Percentiles rank a stretch among this genome's conserved stretches.
Evolutionary conservation across 2,797 vertebrate species (phyloP).

Genomic region (Cossypha niveicapilla): DNA sequence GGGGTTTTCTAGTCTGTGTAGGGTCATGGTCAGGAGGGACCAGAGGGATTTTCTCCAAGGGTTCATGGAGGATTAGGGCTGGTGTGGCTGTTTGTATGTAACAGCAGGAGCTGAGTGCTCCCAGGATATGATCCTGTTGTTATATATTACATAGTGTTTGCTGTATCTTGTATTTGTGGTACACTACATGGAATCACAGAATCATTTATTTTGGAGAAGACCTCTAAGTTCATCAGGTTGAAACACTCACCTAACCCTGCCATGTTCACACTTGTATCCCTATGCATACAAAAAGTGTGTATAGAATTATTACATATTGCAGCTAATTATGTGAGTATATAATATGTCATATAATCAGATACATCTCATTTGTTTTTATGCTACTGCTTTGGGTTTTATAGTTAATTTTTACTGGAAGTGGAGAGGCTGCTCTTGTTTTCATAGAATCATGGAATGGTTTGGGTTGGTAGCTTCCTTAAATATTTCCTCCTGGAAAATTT

Average conservation of each 20-base stretch:
- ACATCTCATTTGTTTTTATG: background rate
- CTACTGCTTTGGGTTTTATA: background rate
- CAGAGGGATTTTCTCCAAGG: background rate
- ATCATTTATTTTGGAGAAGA: background rate
- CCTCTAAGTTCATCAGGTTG: background rate
- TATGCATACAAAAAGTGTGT: background rate
- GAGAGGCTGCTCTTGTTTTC: background rate
- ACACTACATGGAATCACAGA: fast-evolving
- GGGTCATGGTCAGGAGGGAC: background rate
- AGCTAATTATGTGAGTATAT: background rate
- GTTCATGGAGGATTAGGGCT: fast-evolving
- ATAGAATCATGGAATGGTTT: background rate
- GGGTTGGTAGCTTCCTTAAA: constrained; percentile 2
- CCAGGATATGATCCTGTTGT: fast-evolving
- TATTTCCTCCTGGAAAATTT: background rate
- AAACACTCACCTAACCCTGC: background rate
- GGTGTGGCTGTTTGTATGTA: background rate
- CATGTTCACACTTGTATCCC: background rate
- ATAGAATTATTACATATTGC: background rate
- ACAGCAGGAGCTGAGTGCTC: background rate
- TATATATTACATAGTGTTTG: fast-evolving
- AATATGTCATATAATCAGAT: background rate
- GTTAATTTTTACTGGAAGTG: background rate
- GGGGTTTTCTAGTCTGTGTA: fast-evolving
- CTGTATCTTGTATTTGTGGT: background rate